Percentiles rank a stretch among this genome's conserved stretches.
Evolutionary conservation across 2,888 invertebrate species (phyloP).

Genomic region (Cordilura impudica): DNA sequence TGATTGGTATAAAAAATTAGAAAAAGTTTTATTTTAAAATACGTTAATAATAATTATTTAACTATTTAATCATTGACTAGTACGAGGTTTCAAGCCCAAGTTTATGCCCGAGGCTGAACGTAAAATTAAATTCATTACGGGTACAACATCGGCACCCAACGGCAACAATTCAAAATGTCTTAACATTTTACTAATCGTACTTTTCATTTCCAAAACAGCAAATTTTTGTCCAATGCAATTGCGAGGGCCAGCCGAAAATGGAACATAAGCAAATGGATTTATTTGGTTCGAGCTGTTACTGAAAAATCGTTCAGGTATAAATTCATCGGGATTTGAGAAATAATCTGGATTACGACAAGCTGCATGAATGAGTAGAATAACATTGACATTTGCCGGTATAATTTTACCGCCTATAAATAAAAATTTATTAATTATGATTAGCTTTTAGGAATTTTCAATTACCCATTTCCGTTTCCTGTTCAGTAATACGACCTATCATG

Average conservation of each 20-base stretch:
- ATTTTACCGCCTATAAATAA: slow-evolving; percentile 53
- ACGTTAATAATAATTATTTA: too few relatives aligned
- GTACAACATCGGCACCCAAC: slow-evolving; percentile 68
- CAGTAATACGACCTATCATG: slow-evolving; percentile 79
- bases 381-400: slow-evolving; percentile 68
- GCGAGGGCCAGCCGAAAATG: slow-evolving; percentile 76
- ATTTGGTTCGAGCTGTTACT: slow-evolving; percentile 49
- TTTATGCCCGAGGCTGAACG: slow-evolving; percentile 71
- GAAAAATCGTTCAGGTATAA: slow-evolving; percentile 78
- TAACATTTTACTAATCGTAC: slow-evolving; percentile 78
- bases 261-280: slow-evolving; percentile 79
- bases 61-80: too few relatives aligned
- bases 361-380: slow-evolving; percentile 67
- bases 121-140: slow-evolving; percentile 69
- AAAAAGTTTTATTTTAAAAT: too few relatives aligned
- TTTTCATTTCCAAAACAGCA: slow-evolving; percentile 80
- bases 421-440: not conserved
- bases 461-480: slow-evolving; percentile 79
- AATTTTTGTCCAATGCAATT: slow-evolving; percentile 78
- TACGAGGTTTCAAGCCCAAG: slow-evolving; percentile 65
- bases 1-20: too few relatives aligned
- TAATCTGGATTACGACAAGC: slow-evolving; percentile 69
- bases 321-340: slow-evolving; percentile 69
- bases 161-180: slow-evolving; percentile 77
- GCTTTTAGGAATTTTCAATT: slow-evolving; percentile 62